phyloP scores from a whole-genome alignment of 1,140 invertebrate species.

The Leguminivora glycinivorella region DNA sequence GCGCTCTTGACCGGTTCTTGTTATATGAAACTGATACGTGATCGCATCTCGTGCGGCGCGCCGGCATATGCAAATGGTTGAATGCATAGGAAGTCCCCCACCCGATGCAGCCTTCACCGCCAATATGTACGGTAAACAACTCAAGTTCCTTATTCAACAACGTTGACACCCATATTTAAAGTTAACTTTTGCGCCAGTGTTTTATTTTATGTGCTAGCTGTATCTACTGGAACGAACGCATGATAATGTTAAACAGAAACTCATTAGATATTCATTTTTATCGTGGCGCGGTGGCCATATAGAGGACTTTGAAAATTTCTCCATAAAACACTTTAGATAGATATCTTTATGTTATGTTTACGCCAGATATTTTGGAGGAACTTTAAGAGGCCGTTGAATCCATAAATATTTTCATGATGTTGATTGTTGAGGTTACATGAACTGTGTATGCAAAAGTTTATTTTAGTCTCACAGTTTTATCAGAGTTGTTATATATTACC shows the following conservation, averaged over 20 bases:
- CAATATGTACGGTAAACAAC: slow-evolving; percentile 1
- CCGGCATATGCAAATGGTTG: slow-evolving; percentile 20
- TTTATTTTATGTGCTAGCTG: neutral
- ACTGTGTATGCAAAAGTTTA: neutral
- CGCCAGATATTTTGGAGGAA: neutral
- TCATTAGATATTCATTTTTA: slow-evolving; percentile 29
- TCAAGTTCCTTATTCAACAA: neutral
- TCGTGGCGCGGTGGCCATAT: slow-evolving; percentile 13
- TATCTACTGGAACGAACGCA: slow-evolving; percentile 22
- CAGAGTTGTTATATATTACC: neutral
- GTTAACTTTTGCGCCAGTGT: neutral
- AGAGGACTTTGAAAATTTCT: slow-evolving; percentile 26
- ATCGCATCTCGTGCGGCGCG: slow-evolving; percentile 19
- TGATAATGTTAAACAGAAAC: slow-evolving; percentile 25
- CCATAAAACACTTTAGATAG: slow-evolving; percentile 12
- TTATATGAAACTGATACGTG: slow-evolving; percentile 19
- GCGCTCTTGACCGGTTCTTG: neutral
- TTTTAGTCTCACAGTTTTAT: neutral
- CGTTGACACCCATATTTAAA: neutral
- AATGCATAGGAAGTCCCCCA: slow-evolving; percentile 25
- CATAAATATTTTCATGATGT: neutral
- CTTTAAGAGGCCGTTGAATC: neutral
- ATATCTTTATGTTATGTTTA: slow-evolving; percentile 16
- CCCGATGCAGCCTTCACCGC: slow-evolving; percentile 2
- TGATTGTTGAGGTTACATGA: neutral